Evolutionary conservation across 2,797 vertebrate genomes (phyloP).

Genomic region (Arrhamphus sclerolepis): DNA sequence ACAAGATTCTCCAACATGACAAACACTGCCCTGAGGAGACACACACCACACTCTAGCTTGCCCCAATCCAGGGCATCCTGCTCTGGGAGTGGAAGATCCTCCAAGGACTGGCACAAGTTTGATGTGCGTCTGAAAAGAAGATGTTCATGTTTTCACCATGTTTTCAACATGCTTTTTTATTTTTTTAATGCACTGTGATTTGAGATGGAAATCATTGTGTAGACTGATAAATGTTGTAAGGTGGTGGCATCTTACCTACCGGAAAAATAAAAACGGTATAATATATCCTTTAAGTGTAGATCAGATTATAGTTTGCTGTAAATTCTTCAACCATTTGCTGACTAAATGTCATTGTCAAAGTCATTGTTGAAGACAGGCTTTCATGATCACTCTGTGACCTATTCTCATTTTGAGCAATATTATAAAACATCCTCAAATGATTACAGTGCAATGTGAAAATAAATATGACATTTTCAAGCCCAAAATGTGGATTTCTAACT

Average conservation of each 20-base stretch:
- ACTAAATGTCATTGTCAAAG: too few species aligned
- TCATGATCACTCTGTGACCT: too few species aligned
- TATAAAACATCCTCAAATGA: too few species aligned
- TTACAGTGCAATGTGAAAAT: too few species aligned
- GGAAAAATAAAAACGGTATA: slow-evolving; percentile 24
- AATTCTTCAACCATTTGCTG: slow-evolving; percentile 39
- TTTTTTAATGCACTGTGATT: slow-evolving; percentile 25
- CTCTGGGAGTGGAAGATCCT: slow-evolving; percentile 76
- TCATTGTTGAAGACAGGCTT: too few species aligned
- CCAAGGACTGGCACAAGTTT: slow-evolving; percentile 70
- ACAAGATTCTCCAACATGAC: slow-evolving; percentile 84
- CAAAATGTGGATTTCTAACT: too few species aligned
- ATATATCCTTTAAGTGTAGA: slow-evolving; percentile 47
- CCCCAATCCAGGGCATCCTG: slow-evolving; percentile 73
- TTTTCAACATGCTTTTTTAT: slow-evolving; percentile 15
- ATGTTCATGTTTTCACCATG: slow-evolving; percentile 22
- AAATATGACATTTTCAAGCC: too few species aligned
- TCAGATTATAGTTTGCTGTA: slow-evolving; percentile 40
- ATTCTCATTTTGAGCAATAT: too few species aligned
- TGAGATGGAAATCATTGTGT: slow-evolving; percentile 36
- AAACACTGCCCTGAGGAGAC: slow-evolving; percentile 82
- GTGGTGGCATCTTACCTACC: slow-evolving; percentile 41
- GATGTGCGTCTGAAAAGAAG: slow-evolving; percentile 66
- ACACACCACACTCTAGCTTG: slow-evolving; percentile 57
- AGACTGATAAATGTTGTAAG: slow-evolving; percentile 42